phyloP scores from a whole-genome alignment of 2,113 vertebrate species.

The Lonchura striata region DNA sequence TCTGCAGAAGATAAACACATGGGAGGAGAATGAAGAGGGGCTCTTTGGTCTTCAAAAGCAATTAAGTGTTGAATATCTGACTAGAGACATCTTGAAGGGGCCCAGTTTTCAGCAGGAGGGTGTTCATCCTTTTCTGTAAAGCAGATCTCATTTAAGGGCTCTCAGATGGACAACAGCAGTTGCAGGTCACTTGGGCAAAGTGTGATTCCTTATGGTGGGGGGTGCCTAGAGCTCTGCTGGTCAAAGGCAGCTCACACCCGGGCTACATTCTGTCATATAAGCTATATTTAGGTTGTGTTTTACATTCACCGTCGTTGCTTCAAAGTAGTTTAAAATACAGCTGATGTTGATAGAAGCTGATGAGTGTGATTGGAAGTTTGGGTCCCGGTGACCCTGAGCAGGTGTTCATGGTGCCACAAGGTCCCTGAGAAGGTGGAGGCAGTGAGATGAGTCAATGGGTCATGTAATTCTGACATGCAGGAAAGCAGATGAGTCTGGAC shows the following conservation, averaged over 20 bases:
- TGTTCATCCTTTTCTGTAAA: not conserved
- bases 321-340: not conserved
- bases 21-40: constrained; percentile 6
- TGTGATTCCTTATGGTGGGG: not conserved
- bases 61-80: constrained; percentile 3
- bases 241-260: not conserved
- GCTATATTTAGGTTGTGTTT: not conserved
- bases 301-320: not conserved
- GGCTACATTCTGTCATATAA: not conserved
- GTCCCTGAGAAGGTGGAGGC: not conserved
- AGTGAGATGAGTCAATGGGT: not conserved
- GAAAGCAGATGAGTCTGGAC: not conserved
- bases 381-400: not conserved
- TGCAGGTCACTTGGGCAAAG: not conserved
- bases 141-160: not conserved
- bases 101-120: not conserved
- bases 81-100: constrained; percentile 36
- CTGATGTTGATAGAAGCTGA: not conserved
- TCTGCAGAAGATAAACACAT: constrained; percentile 53
- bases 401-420: not conserved
- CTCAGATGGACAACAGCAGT: constrained; percentile 42
- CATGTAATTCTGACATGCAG: fast-evolving
- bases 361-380: not conserved
- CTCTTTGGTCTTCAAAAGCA: constrained; percentile 53
- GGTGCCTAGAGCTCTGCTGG: not conserved